phyloP scores from a whole-genome alignment of 2,888 invertebrate genomes.

The Archips xylosteana region DNA sequence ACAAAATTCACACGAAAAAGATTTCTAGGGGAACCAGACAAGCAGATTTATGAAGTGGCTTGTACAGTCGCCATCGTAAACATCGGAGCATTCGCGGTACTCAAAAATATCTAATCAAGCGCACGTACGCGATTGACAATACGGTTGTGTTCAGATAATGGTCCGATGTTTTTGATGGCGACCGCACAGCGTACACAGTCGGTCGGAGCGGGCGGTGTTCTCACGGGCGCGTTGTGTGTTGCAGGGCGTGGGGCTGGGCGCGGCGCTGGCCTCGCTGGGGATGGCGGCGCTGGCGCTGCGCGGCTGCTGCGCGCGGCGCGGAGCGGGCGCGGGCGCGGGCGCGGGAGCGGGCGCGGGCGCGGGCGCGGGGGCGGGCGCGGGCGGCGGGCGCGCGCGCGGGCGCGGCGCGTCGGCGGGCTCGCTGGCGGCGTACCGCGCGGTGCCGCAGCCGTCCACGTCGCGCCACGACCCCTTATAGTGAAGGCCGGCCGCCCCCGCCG shows the following conservation, averaged over 20 bases:
- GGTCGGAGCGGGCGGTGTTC: too few species aligned
- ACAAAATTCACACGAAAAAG: too few species aligned
- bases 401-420: neutral
- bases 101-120: too few species aligned
- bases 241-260: constrained; percentile 58
- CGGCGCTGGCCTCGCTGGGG: constrained; percentile 51
- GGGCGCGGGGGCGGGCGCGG: constrained; percentile 40
- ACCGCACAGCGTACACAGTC: too few species aligned
- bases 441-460: constrained; percentile 56
- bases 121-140: too few species aligned
- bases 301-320: constrained; percentile 43
- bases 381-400: constrained; percentile 24
- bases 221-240: constrained; percentile 19
- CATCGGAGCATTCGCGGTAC: too few species aligned
- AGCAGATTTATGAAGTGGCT: too few species aligned
- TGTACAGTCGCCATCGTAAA: too few species aligned
- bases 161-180: too few species aligned
- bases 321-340: constrained; percentile 57
- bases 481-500: constrained; percentile 51
- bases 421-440: constrained; percentile 58
- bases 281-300: constrained; percentile 54
- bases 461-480: constrained; percentile 75
- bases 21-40: too few species aligned
- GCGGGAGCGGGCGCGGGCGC: constrained; percentile 51
- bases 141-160: too few species aligned